phyloP scores from a whole-genome alignment of 2,797 vertebrate species.

The Tinamus major region DNA sequence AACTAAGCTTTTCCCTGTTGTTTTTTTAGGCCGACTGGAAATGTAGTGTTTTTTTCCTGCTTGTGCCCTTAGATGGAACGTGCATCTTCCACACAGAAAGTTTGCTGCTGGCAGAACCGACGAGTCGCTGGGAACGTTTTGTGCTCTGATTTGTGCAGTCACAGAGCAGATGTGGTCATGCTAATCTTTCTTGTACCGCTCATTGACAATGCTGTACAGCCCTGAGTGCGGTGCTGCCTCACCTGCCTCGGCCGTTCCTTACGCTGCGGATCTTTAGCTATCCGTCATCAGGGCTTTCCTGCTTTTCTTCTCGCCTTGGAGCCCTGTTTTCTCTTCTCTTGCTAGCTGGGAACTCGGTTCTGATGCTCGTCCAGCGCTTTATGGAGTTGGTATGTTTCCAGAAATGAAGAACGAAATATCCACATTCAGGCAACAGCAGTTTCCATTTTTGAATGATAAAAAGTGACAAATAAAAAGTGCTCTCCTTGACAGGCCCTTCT shows the following conservation, averaged over 20 bases:
- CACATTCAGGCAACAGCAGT: fast-evolving
- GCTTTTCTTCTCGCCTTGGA: background rate
- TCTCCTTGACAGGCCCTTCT: background rate
- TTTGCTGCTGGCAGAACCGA: fast-evolving
- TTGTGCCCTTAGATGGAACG: background rate
- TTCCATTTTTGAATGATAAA: background rate
- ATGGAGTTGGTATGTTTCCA: background rate
- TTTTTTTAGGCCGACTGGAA: background rate
- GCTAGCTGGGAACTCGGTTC: background rate
- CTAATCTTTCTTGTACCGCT: background rate
- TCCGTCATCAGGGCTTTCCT: background rate
- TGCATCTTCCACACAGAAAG: background rate
- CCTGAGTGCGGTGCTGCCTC: background rate
- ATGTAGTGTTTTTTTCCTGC: background rate
- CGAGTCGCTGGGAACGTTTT: fast-evolving
- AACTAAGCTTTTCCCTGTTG: background rate
- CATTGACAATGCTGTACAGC: background rate
- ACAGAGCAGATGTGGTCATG: fast-evolving
- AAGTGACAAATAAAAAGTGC: background rate
- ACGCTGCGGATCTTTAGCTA: background rate
- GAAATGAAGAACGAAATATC: background rate
- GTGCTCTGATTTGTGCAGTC: background rate
- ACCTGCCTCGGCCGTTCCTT: background rate
- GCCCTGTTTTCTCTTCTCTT: background rate
- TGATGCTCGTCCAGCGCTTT: background rate